Base-by-base conservation (phyloP, 2,113 vertebrate species). In the Scomber japonicus region DNA sequence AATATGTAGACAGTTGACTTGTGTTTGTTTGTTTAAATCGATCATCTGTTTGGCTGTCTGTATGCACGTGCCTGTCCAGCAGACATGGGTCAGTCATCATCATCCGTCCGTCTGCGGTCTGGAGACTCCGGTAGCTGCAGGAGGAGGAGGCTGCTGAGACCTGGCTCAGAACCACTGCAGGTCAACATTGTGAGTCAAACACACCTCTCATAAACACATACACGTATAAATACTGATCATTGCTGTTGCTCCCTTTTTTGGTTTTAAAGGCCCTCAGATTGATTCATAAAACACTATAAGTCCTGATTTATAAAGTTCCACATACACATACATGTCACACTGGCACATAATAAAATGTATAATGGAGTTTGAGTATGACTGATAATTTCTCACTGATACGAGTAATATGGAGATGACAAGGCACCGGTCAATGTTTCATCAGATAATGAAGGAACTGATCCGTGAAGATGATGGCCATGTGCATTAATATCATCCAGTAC, bases 161-260 rank as follows among this genome's bases (percentile, higher is more conserved):
- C 95, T 11, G 96, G 96, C 62, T 96, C 96, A 19, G 96, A 96
- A 84, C 95, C 96, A 24, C 94, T 97, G 62, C 95, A 95, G 53
- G 94, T 97, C 83, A 96, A 95, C 81, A 84, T 96, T 78, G 96
- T 97, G 95, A 97, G 96, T 94, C 3, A 2, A 27, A 68, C 48
- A 79, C 60, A 46, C 44, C 21, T 19, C 35, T 17, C 51, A 59
- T 21, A 64, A 31, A 84, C 54, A 80, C 21, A 55, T 46, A 61
- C 7, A 55, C 10, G 60, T 45, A 71, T 24, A 56, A 31, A 75
- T 2, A 67, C 30, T 63, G 3, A 31, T 24, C 19, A 10, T 31
- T 75, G 17, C 53, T 14, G 61, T 53, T 46, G 17, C 19, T 46
- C n/a, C 67, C 40, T 8, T 16, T 45, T 48, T 12, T 53, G 11